Base-by-base conservation (phyloP, 2,888 invertebrate genomes). In the Criorhina ranunculi region DNA sequence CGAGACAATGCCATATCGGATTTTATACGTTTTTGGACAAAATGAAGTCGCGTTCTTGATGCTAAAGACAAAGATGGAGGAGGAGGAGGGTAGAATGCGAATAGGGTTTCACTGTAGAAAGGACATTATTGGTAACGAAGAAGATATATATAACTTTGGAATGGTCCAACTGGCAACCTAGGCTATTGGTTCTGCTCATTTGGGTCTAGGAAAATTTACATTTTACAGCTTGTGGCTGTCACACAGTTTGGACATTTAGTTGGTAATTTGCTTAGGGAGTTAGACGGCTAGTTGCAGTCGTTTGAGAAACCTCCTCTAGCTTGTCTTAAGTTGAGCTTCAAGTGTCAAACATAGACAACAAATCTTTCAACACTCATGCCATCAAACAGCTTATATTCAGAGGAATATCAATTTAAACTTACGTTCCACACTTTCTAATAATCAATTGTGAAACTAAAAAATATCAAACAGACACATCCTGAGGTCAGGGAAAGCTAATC, bases 1-100 rank as follows among this genome's bases (percentile, higher is more conserved):
- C 85, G 85, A 85, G 85, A 85, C 85, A 85, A 85, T 85, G 80
- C 85, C 85, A 75, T 85, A 85, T 80, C 85, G 85, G 75, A 80
- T 80, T 75, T 80, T 75, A 66, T 76, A 80, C 85, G 75, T 31
- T 80, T 85, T 80, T 80, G 85, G 85, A 85, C 80, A 85, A 85
- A 85, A 85, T 85, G 85, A 80, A 85, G 80, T 78, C 77, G 70
- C 76, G 53, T 66, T 44, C 29, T 70, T 66, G 70, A 76, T 80
- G 46, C 53, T 44, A n/a, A 60, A 62, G 40, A 70, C 85, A 64
- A 70, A 70, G 64, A 66, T 75, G 75, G 59, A 46, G 59, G 69
- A 69, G 24, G 24, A 4, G 24, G 24, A 24, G 24, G 24, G 24
- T 1, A 24, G 24, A 78, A 67, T 80, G 64, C 57, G 64, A 70